phyloP scores from a whole-genome alignment of 2,113 vertebrate genomes.

The Ammospiza nelsoni region DNA sequence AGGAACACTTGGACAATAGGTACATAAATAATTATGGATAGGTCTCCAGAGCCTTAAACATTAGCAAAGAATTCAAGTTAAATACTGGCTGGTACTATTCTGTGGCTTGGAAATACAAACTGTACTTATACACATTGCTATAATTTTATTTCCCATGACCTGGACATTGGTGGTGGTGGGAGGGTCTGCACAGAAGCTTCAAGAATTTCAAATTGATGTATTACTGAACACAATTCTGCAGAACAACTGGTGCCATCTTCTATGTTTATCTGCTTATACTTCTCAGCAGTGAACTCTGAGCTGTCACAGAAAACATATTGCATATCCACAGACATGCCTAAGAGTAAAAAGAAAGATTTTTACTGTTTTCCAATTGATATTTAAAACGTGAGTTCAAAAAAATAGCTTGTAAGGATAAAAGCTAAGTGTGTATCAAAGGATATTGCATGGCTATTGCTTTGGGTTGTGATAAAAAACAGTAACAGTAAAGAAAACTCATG shows the following conservation, averaged over 20 bases:
- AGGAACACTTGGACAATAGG: conserved; percentile 41
- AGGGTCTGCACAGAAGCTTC: background rate
- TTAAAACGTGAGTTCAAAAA: background rate
- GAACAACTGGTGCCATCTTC: background rate
- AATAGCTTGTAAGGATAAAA: background rate
- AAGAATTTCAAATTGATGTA: background rate
- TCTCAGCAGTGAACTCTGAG: background rate
- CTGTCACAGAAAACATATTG: background rate
- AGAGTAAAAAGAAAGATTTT: background rate
- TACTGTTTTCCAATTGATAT: background rate
- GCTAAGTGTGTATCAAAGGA: background rate
- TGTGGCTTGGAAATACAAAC: background rate
- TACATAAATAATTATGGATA: conserved; percentile 52
- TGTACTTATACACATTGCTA: background rate
- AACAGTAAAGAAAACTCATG: background rate
- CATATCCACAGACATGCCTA: background rate
- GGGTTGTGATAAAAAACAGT: background rate
- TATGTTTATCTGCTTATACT: background rate
- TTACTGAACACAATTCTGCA: background rate
- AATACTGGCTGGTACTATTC: background rate
- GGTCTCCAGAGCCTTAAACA: conserved; percentile 32
- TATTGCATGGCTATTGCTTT: background rate
- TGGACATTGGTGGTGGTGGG: background rate
- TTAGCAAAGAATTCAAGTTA: conserved; percentile 13
- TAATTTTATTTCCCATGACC: background rate